phyloP scores from a whole-genome alignment of 2,888 invertebrate species.

The Dorcus hopei region DNA sequence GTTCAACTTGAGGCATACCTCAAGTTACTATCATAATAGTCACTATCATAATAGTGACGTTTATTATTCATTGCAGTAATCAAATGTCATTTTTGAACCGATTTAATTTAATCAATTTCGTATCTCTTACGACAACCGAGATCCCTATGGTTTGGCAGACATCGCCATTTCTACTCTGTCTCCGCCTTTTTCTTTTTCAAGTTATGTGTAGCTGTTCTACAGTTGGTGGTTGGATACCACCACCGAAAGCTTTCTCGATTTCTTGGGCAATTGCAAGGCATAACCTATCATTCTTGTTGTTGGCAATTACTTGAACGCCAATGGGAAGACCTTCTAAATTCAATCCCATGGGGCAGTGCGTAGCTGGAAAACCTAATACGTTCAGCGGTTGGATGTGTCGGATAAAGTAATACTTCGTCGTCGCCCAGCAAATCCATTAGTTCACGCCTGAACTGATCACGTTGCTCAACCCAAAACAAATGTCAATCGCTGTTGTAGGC shows the following conservation, averaged over 20 bases:
- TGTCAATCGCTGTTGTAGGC: conserved; percentile 12
- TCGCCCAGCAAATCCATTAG: conserved; percentile 71
- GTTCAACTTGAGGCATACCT: too few species aligned
- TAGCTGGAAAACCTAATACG: conserved; percentile 82
- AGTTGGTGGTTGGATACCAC: conserved; percentile 69
- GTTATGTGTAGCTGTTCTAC: too few species aligned
- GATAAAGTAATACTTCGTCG: conserved; percentile 84
- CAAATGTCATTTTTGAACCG: too few species aligned
- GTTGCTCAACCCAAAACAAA: conserved; percentile 8
- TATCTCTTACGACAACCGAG: too few species aligned
- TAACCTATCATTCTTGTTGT: conserved; percentile 77
- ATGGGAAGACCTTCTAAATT: conserved; percentile 79
- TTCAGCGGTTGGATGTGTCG: too few species aligned
- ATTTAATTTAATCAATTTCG: too few species aligned
- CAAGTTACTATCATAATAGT: too few species aligned
- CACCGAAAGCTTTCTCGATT: conserved; percentile 84
- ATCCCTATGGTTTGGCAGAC: too few species aligned
- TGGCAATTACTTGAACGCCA: conserved; percentile 83
- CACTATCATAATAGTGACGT: too few species aligned
- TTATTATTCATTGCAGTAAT: too few species aligned
- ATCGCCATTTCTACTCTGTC: too few species aligned
- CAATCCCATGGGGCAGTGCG: conserved; percentile 82
- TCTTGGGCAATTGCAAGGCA: conserved; percentile 86
- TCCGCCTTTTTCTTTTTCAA: too few species aligned
- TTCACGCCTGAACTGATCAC: conserved; percentile 27